A percentile compares a stretch with the other conserved stretches of the same genome.
These are phyloP conservation scores for Drosophila sulfurigaster DNA, from an alignment of 1,140 invertebrate species.

Conservation along the genomic window DNA sequence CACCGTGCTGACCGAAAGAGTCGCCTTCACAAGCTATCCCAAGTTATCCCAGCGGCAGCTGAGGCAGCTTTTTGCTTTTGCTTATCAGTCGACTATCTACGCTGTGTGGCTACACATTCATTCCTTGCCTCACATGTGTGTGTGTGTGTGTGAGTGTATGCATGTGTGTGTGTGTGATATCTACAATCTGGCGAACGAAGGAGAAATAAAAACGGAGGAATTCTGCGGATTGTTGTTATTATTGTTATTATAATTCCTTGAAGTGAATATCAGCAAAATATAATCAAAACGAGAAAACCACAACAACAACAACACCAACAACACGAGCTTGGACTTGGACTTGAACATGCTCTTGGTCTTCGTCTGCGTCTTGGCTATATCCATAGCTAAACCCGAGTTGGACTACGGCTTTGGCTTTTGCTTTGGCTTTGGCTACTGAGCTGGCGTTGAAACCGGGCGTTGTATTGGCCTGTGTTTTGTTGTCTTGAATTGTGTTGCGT, in stretches of 20 bases:
- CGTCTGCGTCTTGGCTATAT: conserved; percentile 17
- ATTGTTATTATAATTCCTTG: conserved; percentile 84
- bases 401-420: conserved; percentile 16
- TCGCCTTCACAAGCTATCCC: background rate
- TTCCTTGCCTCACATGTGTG: conserved; percentile 58
- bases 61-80: conserved; percentile 59
- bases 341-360: conserved; percentile 34
- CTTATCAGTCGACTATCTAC: conserved; percentile 81
- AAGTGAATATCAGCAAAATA: conserved; percentile 83
- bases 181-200: conserved; percentile 74
- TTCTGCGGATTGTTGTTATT: conserved; percentile 84
- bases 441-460: conserved; percentile 26
- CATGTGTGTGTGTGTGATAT: conserved; percentile 63
- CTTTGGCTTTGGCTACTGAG: conserved; percentile 24
- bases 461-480: conserved; percentile 37
- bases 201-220: conserved; percentile 71
- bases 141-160: conserved; percentile 43
- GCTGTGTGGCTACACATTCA: conserved; percentile 83
- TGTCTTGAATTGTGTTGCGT: conserved; percentile 1
- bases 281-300: conserved; percentile 78
- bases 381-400: background rate
- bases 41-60: conserved; percentile 48
- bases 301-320: conserved; percentile 48
- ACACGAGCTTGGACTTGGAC: conserved; percentile 17
- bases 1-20: conserved; percentile 20